These are phyloP conservation scores for Vanessa cardui DNA, from an alignment of 2,888 invertebrate species.

Conservation along the genomic window DNA sequence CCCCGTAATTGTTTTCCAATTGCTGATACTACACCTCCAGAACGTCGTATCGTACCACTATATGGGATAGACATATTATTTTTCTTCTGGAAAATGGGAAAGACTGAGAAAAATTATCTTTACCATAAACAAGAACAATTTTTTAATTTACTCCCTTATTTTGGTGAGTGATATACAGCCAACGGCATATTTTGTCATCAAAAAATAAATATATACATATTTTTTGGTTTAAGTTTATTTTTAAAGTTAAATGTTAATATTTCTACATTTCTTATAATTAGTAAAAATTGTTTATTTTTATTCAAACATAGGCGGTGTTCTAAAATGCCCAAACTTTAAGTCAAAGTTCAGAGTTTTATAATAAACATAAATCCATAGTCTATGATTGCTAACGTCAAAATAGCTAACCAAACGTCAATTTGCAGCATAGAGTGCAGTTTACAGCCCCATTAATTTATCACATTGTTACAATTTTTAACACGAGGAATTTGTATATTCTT, in stretches of 20 bases:
- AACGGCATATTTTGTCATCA: not conserved
- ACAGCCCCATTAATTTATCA: constrained; percentile 58
- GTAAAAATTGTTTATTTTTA: too few relatives aligned
- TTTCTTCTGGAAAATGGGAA: constrained; percentile 37
- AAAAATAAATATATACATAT: too few relatives aligned
- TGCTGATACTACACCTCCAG: constrained; percentile 87
- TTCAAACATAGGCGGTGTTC: not conserved
- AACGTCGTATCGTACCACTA: constrained; percentile 86
- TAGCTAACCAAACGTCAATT: constrained; percentile 50
- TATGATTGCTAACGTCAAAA: constrained; percentile 47
- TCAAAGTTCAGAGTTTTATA: not conserved
- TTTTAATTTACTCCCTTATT: not conserved
- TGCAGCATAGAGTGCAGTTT: constrained; percentile 51
- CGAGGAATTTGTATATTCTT: constrained; percentile 55
- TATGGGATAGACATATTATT: constrained; percentile 88
- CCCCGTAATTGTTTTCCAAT: constrained; percentile 87
- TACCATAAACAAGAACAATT: constrained; percentile 4
- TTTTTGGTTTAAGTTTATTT: too few relatives aligned
- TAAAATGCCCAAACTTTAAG: not conserved
- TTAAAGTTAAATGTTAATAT: too few relatives aligned
- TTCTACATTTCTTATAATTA: too few relatives aligned
- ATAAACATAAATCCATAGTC: constrained; percentile 25
- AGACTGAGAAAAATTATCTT: constrained; percentile 21
- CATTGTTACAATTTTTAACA: constrained; percentile 63
- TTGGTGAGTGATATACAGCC: not conserved